phyloP scores from a whole-genome alignment of 2,888 invertebrate species.

The Drosophila niveifrons region DNA sequence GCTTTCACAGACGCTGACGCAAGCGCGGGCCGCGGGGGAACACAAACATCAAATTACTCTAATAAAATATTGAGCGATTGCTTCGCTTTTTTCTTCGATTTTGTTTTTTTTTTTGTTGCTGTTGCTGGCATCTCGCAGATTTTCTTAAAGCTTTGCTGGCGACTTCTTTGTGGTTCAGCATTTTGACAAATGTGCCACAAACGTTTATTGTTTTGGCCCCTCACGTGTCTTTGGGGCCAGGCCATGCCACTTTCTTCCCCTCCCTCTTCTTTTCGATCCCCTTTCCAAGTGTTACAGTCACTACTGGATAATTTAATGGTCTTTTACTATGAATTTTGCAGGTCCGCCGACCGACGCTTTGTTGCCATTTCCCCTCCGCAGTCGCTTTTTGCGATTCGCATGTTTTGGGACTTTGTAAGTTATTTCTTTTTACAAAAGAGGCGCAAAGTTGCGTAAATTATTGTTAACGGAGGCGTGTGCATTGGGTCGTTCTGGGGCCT shows the following conservation, averaged over 20 bases:
- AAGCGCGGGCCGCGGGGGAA: neutral
- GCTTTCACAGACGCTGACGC: slow-evolving; percentile 1
- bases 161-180: slow-evolving; percentile 48
- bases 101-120: neutral
- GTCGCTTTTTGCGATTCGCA: slow-evolving; percentile 20
- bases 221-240: slow-evolving; percentile 45
- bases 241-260: neutral
- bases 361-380: slow-evolving; percentile 6
- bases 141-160: slow-evolving; percentile 48
- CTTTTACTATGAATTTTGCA: slow-evolving; percentile 73
- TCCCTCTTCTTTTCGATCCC: neutral
- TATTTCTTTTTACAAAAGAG: slow-evolving; percentile 78
- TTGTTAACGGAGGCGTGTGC: slow-evolving; percentile 78
- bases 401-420: slow-evolving; percentile 71
- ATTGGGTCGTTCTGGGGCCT: slow-evolving; percentile 45
- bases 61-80: slow-evolving; percentile 79
- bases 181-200: slow-evolving; percentile 72
- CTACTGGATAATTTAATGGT: slow-evolving; percentile 75
- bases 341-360: slow-evolving; percentile 38
- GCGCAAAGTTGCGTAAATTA: slow-evolving; percentile 79
- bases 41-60: slow-evolving; percentile 73
- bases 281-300: neutral
- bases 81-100: neutral
- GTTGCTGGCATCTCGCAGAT: slow-evolving; percentile 6
- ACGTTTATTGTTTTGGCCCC: slow-evolving; percentile 65